Conservation (phyloP, 2,113 vertebrate genomes). For the Scomber scombrus region DNA sequence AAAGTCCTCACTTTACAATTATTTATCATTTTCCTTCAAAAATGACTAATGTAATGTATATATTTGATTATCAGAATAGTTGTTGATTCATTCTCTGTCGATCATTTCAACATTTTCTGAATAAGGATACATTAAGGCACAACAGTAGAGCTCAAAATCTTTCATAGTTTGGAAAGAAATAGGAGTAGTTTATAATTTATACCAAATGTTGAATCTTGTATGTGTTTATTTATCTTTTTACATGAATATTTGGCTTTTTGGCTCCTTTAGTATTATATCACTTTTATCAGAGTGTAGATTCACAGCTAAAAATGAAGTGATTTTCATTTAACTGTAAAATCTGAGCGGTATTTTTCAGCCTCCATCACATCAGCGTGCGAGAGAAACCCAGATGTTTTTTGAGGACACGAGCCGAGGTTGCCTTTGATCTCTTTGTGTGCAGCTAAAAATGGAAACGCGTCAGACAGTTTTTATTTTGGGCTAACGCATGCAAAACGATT, state of each 20-base stretch:
- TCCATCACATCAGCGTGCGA: constrained; percentile 27
- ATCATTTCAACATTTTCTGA: no score
- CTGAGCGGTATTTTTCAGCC: not conserved
- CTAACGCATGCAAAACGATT: constrained; percentile 60
- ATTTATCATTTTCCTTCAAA: no score
- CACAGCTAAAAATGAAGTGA: not conserved
- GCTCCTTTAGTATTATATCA: not conserved
- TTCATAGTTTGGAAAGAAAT: no score
- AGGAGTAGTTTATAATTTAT: no score
- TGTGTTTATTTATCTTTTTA: not conserved
- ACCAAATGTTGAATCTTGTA: not conserved
- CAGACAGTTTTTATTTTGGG: constrained; percentile 56
- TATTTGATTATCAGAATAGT: no score
- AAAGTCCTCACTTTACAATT: no score
- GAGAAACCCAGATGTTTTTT: constrained; percentile 47
- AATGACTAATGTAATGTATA: no score
- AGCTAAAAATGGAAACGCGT: constrained; percentile 60
- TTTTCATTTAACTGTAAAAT: not conserved
- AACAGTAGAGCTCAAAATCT: no score
- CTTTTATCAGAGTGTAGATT: not conserved
- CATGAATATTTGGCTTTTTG: not conserved
- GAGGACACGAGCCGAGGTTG: constrained; percentile 22
- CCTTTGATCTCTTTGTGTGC: constrained; percentile 51
- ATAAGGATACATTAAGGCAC: no score
- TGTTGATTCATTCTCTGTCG: no score